Evolutionary conservation across 2,888 invertebrate genomes (phyloP), one percentile per base, ranked within the genome.

Genomic region (Tanytarsus gracilentus): DNA sequence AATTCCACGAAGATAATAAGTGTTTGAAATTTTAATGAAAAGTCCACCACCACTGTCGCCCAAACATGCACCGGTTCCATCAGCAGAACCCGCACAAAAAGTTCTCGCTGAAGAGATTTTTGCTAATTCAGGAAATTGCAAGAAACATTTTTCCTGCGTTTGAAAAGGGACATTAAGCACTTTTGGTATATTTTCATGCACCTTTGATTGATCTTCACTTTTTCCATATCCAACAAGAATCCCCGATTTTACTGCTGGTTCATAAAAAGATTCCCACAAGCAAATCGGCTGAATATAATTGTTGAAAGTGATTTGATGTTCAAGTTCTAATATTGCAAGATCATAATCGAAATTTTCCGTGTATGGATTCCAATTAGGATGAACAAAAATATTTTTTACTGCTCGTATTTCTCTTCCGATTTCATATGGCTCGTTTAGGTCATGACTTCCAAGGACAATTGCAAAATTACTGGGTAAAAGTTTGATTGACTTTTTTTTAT

Each of bases 321-420:
- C 53, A n/a, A 27, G 9, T 8, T 14, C 4, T 14, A 55, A n/a
- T 3, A 55, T 21, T 5, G 55, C 55, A 11, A 55, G 21, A 36
- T 55, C 55, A 11, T 16, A 33, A 21, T 55, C 55, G 25, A 36
- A 55, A 2, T 18, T 18, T 5, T 18, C 8, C 14, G 11, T 25
- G n/a, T 25, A 18, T 11, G 55, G 55, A 23, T 55, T 55, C 55
- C 55, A 55, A 16, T 55, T 39, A 4, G 55, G 55, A 55, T 55
- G 55, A 16, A 55, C 8, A 9, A 16, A 7, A 2, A 55, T 55
- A 6, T 55, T 18, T 6, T 7, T 8, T 14, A 4, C 14, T 1
- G 33, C 33, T 3, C 11, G 11, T 33, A 14, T 14, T 14, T 4
- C 11, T 33, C 33, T 4, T 1, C 33, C 33, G 8, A 33, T 7